Base-by-base conservation (phyloP, 2,888 invertebrate species). In the Noctua pronuba region DNA sequence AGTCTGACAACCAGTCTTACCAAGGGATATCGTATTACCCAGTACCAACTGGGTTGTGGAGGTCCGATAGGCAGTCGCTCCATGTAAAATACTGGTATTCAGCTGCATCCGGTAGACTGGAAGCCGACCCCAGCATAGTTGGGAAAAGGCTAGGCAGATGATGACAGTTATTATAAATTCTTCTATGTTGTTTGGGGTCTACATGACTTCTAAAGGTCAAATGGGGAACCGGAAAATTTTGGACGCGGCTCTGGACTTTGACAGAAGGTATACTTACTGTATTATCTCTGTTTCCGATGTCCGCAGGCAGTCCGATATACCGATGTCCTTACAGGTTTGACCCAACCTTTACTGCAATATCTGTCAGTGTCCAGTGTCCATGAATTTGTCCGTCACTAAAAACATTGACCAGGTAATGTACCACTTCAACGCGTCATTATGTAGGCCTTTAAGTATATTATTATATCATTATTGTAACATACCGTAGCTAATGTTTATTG, bases 401-500 rank as follows among this genome's bases (percentile, higher is more conserved):
- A 16, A 73, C 64, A 68, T 77, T 77, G 52, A 4, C 76, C 72
- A 31, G 35, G 6, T 77, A 80, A 86, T 82, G 73, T 79, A 75
- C 72, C 79, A 84, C 76, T 79, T 55, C 31, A 77, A 52, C 79
- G 24, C 31, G 67, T 52, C 64, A 77, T 44, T 83, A 80, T 79
- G 71, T 84, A 81, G 86, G 88, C 82, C 89, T 84, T 81, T 86
- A 83, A 85, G 86, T 82, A 78, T 86, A 86, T 88, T 86, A 86
- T 88, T 92, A 92, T 93, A 92, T 93, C 89, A 92, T 85, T 91
- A 91, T 87, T 88, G 90, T 90, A 91, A 92, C 88, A 92, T 92
- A 92, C 82, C 89, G 92, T 95, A 94, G 91, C 84, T 94, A 93
- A 90, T 91, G 91, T 95, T 95, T 95, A 94, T 88, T 96, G 95